These are phyloP conservation scores for Ephialtes manifestator DNA, from an alignment of 2,888 invertebrate genomes.

Conservation along the genomic window DNA sequence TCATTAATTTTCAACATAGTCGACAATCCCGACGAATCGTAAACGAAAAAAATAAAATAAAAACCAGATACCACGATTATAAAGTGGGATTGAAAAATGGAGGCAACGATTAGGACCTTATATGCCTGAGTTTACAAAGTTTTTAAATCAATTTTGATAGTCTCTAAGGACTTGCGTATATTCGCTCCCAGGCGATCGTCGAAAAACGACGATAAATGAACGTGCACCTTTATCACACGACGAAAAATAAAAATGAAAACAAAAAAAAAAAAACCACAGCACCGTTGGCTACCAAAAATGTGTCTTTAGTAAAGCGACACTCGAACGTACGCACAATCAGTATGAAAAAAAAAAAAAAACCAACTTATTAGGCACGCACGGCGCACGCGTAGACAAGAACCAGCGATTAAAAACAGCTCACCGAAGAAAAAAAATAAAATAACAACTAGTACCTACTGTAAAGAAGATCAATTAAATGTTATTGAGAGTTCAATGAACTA, in stretches of 20 bases:
- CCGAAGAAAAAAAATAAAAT: conserved; percentile 37
- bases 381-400: conserved; percentile 64
- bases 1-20: conserved; percentile 58
- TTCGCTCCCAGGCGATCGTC: conserved; percentile 37
- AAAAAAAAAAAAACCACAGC: conserved; percentile 28
- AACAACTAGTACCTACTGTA: conserved; percentile 68
- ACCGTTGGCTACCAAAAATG: conserved; percentile 44
- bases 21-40: conserved; percentile 64
- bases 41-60: conserved; percentile 17
- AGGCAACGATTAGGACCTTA: conserved; percentile 47
- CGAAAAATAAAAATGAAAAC: conserved; percentile 33
- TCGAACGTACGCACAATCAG: conserved; percentile 73
- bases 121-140: conserved; percentile 32
- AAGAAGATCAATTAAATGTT: conserved; percentile 70
- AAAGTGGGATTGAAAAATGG: conserved; percentile 26
- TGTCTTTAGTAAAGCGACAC: conserved; percentile 64
- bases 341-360: conserved; percentile 45
- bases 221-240: conserved; percentile 50
- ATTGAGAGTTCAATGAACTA: conserved; percentile 63
- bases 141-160: conserved; percentile 50
- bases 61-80: conserved; percentile 14
- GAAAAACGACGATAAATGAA: conserved; percentile 37
- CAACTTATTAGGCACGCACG: conserved; percentile 64
- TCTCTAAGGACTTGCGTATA: conserved; percentile 52
- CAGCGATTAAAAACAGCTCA: conserved; percentile 47